These are phyloP conservation scores for Clepsis dumicolana DNA, from an alignment of 2,888 invertebrate species.

Conservation along the genomic window DNA sequence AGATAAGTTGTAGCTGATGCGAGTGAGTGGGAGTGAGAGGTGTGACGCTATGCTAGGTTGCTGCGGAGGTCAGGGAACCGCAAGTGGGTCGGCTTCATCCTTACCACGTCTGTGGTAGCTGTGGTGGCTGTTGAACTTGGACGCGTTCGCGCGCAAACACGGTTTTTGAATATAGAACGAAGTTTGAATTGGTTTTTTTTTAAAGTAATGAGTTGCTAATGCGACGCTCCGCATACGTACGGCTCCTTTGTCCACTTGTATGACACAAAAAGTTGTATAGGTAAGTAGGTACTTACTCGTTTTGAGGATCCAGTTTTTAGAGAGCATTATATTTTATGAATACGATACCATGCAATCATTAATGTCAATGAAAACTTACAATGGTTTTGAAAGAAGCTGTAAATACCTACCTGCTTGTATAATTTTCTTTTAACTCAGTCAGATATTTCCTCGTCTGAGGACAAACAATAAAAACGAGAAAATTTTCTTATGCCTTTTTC, in stretches of 20 bases:
- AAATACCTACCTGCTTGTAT: too few species aligned
- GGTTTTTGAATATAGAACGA: conserved; percentile 76
- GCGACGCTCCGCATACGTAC: conserved; percentile 15
- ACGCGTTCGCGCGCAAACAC: conserved; percentile 73
- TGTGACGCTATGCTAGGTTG: conserved; percentile 71
- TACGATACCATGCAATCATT: too few species aligned
- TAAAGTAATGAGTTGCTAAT: conserved; percentile 27
- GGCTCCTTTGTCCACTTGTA: conserved; percentile 21
- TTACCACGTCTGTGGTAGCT: conserved; percentile 67
- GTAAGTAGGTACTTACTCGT: neutral
- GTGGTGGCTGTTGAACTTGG: conserved; percentile 78
- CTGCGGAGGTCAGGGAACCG: conserved; percentile 84
- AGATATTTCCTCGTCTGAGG: too few species aligned
- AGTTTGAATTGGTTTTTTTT: conserved; percentile 53
- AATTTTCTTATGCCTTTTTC: too few species aligned
- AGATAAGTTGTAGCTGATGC: conserved; percentile 55
- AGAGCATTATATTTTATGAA: too few species aligned
- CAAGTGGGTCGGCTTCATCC: conserved; percentile 85
- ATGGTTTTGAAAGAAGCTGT: too few species aligned
- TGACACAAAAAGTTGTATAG: conserved; percentile 7
- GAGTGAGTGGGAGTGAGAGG: conserved; percentile 60
- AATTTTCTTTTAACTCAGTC: too few species aligned
- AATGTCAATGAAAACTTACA: too few species aligned
- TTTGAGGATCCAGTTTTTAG: neutral
- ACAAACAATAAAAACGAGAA: too few species aligned